phyloP scores from a whole-genome alignment of 2,113 vertebrate genomes.

The Aphelocoma coerulescens region DNA sequence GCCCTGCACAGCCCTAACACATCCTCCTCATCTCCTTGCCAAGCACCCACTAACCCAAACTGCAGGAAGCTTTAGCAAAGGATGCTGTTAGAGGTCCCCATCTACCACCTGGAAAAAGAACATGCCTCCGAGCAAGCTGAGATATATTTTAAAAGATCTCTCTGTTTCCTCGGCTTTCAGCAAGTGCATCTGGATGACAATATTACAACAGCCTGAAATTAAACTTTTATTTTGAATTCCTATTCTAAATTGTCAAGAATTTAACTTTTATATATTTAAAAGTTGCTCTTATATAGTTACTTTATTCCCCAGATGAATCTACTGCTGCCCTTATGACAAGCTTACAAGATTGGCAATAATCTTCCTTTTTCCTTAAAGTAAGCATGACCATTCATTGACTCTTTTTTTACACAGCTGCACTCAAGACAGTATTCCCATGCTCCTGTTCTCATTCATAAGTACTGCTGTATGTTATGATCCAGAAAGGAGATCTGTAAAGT shows the following conservation, averaged over 20 bases:
- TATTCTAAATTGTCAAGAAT: neutral
- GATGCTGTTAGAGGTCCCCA: neutral
- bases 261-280: neutral
- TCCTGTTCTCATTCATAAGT: neutral
- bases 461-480: neutral
- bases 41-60: neutral
- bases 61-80: neutral
- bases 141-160: neutral
- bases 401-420: neutral
- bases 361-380: neutral
- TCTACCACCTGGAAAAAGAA: neutral
- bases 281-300: neutral
- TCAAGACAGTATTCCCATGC: neutral
- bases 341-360: neutral
- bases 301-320: neutral
- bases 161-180: neutral
- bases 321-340: neutral
- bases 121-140: neutral
- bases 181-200: neutral
- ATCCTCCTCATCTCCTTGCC: neutral
- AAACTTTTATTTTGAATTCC: neutral
- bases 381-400: neutral
- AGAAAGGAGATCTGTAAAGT: neutral
- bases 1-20: neutral
- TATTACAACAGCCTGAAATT: neutral